These are phyloP conservation scores for Epinephelus fuscoguttatus DNA, from an alignment of 2,113 vertebrate species.

Conservation along the genomic window DNA sequence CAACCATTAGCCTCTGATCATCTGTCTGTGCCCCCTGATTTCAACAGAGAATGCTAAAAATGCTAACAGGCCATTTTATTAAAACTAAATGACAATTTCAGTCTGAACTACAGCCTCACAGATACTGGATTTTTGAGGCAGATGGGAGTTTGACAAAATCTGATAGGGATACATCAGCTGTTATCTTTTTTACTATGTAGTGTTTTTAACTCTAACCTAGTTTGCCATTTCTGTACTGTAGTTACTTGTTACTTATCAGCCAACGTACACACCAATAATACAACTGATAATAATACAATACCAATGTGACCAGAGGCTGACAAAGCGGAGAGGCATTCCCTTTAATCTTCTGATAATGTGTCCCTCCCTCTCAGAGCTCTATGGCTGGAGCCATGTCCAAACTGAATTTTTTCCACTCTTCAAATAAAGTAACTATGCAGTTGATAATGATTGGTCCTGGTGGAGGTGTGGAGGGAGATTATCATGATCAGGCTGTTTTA, in stretches of 20 bases:
- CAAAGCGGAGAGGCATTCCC: not conserved
- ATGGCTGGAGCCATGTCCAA: slow-evolving; percentile 60
- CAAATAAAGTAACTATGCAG: slow-evolving; percentile 59
- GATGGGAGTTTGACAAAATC: no score
- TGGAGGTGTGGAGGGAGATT: not conserved
- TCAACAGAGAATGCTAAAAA: not conserved
- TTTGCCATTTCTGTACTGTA: not conserved
- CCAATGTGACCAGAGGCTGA: not conserved
- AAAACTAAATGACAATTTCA: not conserved
- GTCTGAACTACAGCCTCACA: no score
- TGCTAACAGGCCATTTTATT: not conserved
- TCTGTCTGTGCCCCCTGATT: not conserved
- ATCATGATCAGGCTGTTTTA: not conserved
- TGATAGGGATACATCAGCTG: no score
- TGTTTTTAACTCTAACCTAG: not conserved
- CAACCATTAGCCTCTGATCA: not conserved
- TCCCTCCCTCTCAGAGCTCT: slow-evolving; percentile 26
- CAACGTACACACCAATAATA: not conserved
- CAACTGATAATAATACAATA: no score
- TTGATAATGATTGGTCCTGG: slow-evolving; percentile 18
- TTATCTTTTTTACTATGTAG: no score
- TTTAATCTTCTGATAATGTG: not conserved
- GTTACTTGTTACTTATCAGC: not conserved
- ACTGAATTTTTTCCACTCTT: slow-evolving; percentile 57
- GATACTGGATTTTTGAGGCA: no score